Percentiles rank a stretch among this genome's conserved stretches.
Evolutionary conservation across 2,113 vertebrate genomes (phyloP).

Genomic region (Atlantisia rogersi): DNA sequence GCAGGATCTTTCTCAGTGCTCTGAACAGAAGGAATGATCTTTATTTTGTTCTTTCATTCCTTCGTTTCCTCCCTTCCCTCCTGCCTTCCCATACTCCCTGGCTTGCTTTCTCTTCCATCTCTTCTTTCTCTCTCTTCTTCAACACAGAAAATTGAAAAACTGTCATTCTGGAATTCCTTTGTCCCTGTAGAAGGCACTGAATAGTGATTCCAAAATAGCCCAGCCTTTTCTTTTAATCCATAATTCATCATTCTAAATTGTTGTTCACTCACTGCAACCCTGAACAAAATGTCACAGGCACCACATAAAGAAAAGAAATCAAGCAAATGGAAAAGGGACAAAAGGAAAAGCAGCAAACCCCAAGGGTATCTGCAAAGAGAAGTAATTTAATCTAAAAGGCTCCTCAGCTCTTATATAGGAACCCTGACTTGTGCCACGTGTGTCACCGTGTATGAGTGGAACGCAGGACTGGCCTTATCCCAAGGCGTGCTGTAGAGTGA

Average conservation of each 20-base stretch:
- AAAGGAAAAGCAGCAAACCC: slow-evolving; percentile 12
- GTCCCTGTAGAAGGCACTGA: not conserved
- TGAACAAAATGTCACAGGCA: slow-evolving; percentile 28
- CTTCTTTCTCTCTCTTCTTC: not conserved
- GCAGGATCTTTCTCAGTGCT: not conserved
- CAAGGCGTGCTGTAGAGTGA: accelerated
- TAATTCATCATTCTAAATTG: slow-evolving; percentile 58
- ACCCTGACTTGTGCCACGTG: not conserved
- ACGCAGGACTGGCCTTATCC: not conserved
- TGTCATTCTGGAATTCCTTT: slow-evolving; percentile 22
- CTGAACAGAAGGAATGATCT: not conserved
- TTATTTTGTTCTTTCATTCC: not conserved
- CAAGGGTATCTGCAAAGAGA: not conserved
- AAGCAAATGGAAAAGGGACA: slow-evolving; percentile 16
- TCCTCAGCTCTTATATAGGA: not conserved
- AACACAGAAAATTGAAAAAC: slow-evolving; percentile 29
- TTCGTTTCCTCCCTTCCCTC: not conserved
- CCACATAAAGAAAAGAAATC: slow-evolving; percentile 29
- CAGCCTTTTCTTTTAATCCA: slow-evolving; percentile 50
- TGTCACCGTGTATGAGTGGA: not conserved
- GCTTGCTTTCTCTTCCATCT: not conserved
- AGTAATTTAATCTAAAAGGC: not conserved
- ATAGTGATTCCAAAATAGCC: slow-evolving; percentile 17
- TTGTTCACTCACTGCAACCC: slow-evolving; percentile 21
- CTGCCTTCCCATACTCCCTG: not conserved